Conservation (phyloP, 2,888 invertebrate genomes). For the Lacanobia wlatinum region DNA sequence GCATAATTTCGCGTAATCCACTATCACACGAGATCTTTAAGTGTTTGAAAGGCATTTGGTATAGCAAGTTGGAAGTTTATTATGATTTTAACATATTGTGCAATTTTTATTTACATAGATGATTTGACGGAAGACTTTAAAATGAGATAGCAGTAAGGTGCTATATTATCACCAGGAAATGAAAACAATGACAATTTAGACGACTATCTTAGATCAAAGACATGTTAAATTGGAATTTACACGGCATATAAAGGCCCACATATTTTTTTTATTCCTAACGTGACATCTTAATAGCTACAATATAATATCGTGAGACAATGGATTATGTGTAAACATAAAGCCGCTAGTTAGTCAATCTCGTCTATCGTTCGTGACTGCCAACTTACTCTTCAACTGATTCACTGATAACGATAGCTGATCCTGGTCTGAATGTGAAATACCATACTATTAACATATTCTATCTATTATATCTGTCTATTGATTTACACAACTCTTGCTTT, state of each 20-base stretch:
- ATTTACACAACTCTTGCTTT: constrained; percentile 12
- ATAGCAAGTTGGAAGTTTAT: not conserved
- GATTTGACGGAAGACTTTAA: not conserved
- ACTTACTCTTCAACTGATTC: constrained; percentile 69
- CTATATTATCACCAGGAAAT: not conserved
- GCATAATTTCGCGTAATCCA: constrained; percentile 73
- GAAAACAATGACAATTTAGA: not conserved
- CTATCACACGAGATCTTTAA: constrained; percentile 48
- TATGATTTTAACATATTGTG: not conserved
- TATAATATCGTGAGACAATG: constrained; percentile 48
- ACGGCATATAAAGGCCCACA: not conserved
- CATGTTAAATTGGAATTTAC: not conserved
- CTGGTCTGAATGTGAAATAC: constrained; percentile 59
- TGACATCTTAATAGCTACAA: not conserved
- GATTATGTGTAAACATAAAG: constrained; percentile 38
- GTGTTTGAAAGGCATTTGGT: not conserved
- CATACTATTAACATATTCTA: constrained; percentile 12
- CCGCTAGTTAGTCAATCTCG: constrained; percentile 61
- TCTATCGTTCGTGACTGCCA: constrained; percentile 76
- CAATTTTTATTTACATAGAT: constrained; percentile 27
- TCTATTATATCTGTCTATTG: not conserved
- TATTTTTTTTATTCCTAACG: not conserved
- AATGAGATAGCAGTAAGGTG: not conserved
- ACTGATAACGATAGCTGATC: constrained; percentile 62
- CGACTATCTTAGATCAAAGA: not conserved